Evolutionary conservation across 2,888 invertebrate species (phyloP), one percentile per base, ranked within the genome.

Genomic region (Trichopoda pennipes): DNA sequence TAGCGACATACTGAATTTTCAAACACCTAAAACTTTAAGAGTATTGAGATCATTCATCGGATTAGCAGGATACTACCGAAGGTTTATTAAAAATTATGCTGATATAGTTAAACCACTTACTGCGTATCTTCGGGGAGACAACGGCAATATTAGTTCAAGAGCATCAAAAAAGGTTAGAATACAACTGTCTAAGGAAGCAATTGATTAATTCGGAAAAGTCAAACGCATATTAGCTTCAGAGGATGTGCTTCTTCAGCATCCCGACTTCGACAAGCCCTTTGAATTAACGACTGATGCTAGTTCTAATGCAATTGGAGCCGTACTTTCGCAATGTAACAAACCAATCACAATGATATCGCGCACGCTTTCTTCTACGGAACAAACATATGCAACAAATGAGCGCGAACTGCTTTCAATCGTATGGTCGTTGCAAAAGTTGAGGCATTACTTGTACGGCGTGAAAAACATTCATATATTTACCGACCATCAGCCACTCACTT

Each of bases 191-290:
- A 35, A 63, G 14, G 74, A 64, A 19, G 64, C 47, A 12, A 9
- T 56, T 7, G 32, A 44, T 32, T 17, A 60, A 8, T 60, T 72
- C 14, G 58, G 51, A 28, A 68, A 60, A 44, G 51, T 38, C 9
- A 63, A 63, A 42, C 44, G 63, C 19, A 47, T 63, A n/a, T 63
- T 58, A 53, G 64, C 56, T 10, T 72, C 38, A 64, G 53, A 58
- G 56, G 79, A 51, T 61, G 55, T 49, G 44, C 53, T 28, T 55
- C 61, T 53, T 73, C 73, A 21, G 32, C 47, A 63, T 10, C 81
- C 83, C 21, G 77, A 84, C 49, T 84, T 47, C 63, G 70, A 69
- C 12, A 81, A 83, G 19, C 74, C 77, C n/a, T 84, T 80, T 51
- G 73, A 81, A 14, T 44, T 81, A 16, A 84, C 84, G 9, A 81